Evolutionary conservation across 2,113 vertebrate genomes (phyloP).

Genomic region (Boulengeromyrus knoepffleri): DNA sequence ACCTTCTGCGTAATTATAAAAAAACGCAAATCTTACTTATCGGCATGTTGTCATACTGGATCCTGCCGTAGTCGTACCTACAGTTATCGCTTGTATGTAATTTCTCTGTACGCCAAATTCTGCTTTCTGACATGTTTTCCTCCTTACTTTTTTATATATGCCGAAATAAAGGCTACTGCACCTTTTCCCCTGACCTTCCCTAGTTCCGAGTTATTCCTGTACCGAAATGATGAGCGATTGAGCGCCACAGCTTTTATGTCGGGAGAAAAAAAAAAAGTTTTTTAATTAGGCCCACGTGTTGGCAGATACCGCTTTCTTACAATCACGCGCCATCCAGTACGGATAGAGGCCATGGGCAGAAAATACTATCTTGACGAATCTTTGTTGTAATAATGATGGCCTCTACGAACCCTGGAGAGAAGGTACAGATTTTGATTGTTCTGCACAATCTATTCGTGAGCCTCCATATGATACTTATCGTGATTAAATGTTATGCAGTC

Average conservation of each 20-base stretch:
- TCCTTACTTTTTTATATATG: too few species aligned
- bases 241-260: neutral
- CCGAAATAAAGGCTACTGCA: too few species aligned
- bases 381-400: neutral
- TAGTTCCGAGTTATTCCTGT: neutral
- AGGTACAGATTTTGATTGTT: neutral
- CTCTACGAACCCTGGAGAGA: neutral
- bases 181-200: too few species aligned
- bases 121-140: neutral
- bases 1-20: neutral
- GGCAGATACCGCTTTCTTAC: neutral
- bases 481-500: neutral
- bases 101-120: neutral
- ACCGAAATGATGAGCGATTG: neutral
- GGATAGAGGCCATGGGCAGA: neutral
- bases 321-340: neutral
- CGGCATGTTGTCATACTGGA: neutral
- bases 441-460: neutral
- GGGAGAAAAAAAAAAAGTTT: neutral
- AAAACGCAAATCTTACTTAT: neutral
- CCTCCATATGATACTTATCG: neutral
- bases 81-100: neutral
- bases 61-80: neutral
- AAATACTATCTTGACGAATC: neutral
- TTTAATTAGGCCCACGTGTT: neutral